A percentile compares a stretch with the other conserved stretches of the same genome.
Conservation (phyloP, 2,888 invertebrate genomes). For the Stegophylla sp. region DNA sequence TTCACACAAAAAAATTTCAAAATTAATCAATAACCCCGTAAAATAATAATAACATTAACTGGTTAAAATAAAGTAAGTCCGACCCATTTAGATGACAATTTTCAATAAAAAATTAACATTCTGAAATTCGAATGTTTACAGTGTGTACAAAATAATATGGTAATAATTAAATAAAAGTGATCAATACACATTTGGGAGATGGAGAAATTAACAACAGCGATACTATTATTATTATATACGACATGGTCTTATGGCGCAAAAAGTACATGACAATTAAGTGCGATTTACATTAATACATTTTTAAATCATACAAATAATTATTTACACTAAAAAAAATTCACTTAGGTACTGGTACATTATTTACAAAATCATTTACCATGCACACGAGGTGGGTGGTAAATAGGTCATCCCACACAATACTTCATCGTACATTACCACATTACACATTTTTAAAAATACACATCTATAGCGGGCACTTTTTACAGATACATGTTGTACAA, state of each 20-base stretch:
- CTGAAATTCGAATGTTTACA: constrained; percentile 8
- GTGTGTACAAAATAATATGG: neutral
- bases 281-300: constrained; percentile 34
- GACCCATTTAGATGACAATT: constrained; percentile 18
- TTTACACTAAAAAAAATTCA: constrained; percentile 52
- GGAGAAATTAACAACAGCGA: neutral
- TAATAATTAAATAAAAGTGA: neutral
- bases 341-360: constrained; percentile 32
- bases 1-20: constrained; percentile 41
- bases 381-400: neutral
- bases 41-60: neutral
- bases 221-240: constrained; percentile 12
- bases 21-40: neutral
- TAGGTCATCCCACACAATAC: too few species aligned
- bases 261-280: constrained; percentile 46
- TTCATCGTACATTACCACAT: neutral
- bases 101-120: constrained; percentile 36
- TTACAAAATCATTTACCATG: constrained; percentile 38
- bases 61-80: constrained; percentile 23
- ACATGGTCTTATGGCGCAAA: constrained; percentile 12
- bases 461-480: neutral
- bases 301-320: constrained; percentile 31
- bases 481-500: constrained; percentile 9
- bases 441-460: neutral
- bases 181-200: constrained; percentile 17